Evolutionary conservation across 2,888 invertebrate genomes (phyloP).

Genomic region (Adineta ricciae): DNA sequence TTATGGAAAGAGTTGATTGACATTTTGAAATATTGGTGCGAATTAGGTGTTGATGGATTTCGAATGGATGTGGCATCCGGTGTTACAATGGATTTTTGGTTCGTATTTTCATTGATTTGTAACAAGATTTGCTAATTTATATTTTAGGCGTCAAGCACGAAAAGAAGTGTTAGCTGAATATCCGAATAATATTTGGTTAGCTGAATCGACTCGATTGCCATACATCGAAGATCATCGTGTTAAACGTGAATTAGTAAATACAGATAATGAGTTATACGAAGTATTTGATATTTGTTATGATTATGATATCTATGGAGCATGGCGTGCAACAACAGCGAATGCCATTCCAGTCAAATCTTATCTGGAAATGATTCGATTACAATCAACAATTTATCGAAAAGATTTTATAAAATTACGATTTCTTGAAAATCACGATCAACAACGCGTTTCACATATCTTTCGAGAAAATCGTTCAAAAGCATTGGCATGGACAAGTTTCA

Average conservation of each 20-base stretch:
- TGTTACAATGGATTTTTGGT: not conserved
- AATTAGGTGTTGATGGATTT: not conserved
- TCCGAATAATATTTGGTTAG: not conserved
- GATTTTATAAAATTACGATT: not conserved
- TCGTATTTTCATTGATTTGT: not conserved
- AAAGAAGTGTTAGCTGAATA: not conserved
- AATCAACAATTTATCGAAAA: not conserved
- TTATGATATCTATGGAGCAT: not conserved
- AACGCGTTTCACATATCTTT: not conserved
- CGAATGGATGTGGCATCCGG: not conserved
- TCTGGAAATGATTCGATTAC: not conserved
- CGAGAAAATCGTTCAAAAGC: not conserved
- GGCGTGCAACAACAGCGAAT: not conserved
- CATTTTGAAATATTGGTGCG: not conserved
- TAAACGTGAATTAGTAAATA: not conserved
- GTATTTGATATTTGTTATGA: not conserved
- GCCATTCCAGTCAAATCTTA: not conserved
- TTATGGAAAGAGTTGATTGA: not conserved
- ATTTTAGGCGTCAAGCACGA: not conserved
- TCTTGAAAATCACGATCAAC: not conserved
- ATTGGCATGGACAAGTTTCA: not conserved
- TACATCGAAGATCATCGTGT: not conserved
- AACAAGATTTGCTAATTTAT: not conserved
- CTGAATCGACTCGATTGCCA: not conserved
- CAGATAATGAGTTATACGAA: not conserved